A percentile compares a stretch with the other conserved stretches of the same genome.
Conservation (phyloP, 2,888 invertebrate genomes). For the Xanthia icteritia region DNA sequence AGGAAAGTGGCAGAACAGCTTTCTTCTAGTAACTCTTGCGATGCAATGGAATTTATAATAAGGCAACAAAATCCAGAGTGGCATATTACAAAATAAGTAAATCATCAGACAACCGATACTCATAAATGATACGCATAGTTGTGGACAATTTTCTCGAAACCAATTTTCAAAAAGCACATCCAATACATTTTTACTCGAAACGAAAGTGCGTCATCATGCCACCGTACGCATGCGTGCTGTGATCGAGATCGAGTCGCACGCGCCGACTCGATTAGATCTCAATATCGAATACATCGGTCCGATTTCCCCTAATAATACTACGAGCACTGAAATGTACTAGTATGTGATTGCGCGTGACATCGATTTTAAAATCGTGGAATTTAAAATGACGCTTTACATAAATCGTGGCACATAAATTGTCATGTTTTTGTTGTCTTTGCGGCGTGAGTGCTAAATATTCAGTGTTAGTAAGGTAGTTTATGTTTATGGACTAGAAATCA, state of each 20-base stretch:
- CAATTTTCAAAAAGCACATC: slow-evolving; percentile 54
- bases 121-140: slow-evolving; percentile 7
- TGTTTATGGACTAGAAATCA: slow-evolving; percentile 42
- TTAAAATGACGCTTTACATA: slow-evolving; percentile 58
- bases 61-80: background rate
- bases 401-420: slow-evolving; percentile 61
- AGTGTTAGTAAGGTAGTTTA: slow-evolving; percentile 29
- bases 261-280: slow-evolving; percentile 68
- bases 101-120: background rate
- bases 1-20: slow-evolving; percentile 10
- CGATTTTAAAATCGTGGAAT: slow-evolving; percentile 67
- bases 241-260: slow-evolving; percentile 58
- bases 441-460: slow-evolving; percentile 53
- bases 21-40: background rate
- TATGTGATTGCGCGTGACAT: slow-evolving; percentile 62
- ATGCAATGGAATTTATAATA: background rate
- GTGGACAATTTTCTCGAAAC: slow-evolving; percentile 17
- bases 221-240: slow-evolving; percentile 61
- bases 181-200: slow-evolving; percentile 51
- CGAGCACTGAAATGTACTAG: slow-evolving; percentile 48
- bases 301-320: slow-evolving; percentile 72
- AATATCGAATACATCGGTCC: slow-evolving; percentile 59
- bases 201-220: slow-evolving; percentile 70
- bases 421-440: slow-evolving; percentile 39
- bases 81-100: slow-evolving; percentile 9